Evolutionary conservation across 2,113 vertebrate species (phyloP), one percentile per base, ranked within the genome.

Genomic region (Hypomesus transpacificus): DNA sequence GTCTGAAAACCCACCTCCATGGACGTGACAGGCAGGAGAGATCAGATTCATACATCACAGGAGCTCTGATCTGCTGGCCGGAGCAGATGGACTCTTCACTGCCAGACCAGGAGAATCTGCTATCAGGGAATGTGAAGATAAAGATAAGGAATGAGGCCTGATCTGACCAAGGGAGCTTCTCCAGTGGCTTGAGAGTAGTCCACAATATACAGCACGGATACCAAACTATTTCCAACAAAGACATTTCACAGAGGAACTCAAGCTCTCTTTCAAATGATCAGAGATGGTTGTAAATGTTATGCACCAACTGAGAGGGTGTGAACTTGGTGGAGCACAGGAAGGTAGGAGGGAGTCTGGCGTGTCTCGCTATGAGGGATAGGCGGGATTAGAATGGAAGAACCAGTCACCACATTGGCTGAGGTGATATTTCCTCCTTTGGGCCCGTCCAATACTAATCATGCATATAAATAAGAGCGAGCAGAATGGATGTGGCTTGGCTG

Each of bases 371-470:
- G 34, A 65, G 28, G 63, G 31, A 46, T 50, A 50, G 14, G 34
- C n/a, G 3, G 63, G 34, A 39, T 63, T 21, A 17, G 28, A 28
- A 31, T 56, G 60, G 31, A 18, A 8, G 63, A 65, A 65, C n/a
- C 31, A 50, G 34, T 65, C 63, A 50, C n/a, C 8, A 14, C 34
- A 64, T n/a, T 65, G 63, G 31, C 63, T 50, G 63, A 21, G 61
- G 61, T 64, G 31, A 64, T 64, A 64, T 64, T 64, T 64, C 28
- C 28, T 28, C 14, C 66, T 7, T 24, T 76, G 39, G 24, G 53
- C 18, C 9, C 14, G 18, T 21, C 26, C 24, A 20, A 34, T 24
- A 46, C 11, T 66, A 69, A 46, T 46, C 34, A 20, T 17, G 18
- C 26, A 21, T 69, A 69, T 46, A 59, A 53, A 65, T 58, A 26